Conservation (phyloP, 2,888 invertebrate species). For the Alsophila aescularia region DNA sequence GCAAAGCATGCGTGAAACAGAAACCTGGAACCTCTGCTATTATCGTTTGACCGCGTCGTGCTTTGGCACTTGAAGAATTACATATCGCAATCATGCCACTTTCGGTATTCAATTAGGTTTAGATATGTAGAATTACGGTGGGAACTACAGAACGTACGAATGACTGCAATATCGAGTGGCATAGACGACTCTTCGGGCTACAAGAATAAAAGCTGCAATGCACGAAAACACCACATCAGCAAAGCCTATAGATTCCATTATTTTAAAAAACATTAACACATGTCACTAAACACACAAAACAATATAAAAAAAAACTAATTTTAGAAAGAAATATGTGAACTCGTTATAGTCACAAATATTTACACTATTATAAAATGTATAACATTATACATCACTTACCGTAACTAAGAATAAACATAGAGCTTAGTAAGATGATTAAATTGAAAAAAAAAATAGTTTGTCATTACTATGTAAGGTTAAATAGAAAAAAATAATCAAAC, state of each 20-base stretch:
- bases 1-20: constrained; percentile 79
- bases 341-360: constrained; percentile 76
- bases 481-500: constrained; percentile 75
- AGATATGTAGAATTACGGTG: constrained; percentile 41
- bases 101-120: constrained; percentile 54
- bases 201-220: constrained; percentile 6
- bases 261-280: constrained; percentile 56
- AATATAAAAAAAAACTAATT: constrained; percentile 57
- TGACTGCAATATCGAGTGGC: constrained; percentile 16
- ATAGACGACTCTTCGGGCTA: not conserved
- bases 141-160: constrained; percentile 28
- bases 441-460: constrained; percentile 69
- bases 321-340: constrained; percentile 66
- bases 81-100: constrained; percentile 62
- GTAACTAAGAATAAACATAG: constrained; percentile 77
- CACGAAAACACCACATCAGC: constrained; percentile 40
- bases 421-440: constrained; percentile 81
- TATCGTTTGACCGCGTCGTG: constrained; percentile 42
- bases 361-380: constrained; percentile 82
- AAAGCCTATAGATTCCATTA: constrained; percentile 45
- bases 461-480: constrained; percentile 70
- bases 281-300: constrained; percentile 50
- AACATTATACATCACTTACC: constrained; percentile 77
- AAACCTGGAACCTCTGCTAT: constrained; percentile 53
- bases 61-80: constrained; percentile 52